These are phyloP conservation scores for Drosophila algonquin DNA, from an alignment of 2,888 invertebrate genomes.

Conservation along the genomic window DNA sequence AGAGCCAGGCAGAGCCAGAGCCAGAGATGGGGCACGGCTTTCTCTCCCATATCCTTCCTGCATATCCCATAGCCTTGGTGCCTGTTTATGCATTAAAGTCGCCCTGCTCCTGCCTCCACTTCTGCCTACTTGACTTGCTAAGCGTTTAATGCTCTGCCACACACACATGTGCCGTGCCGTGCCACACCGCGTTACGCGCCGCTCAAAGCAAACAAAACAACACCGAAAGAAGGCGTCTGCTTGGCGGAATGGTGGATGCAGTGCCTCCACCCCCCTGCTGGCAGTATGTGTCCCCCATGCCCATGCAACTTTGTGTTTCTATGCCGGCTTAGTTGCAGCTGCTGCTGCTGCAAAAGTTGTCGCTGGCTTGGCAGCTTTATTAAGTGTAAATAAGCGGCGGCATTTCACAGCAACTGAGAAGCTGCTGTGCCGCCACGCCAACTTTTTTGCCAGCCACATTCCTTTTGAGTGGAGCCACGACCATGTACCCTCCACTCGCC, in stretches of 20 bases:
- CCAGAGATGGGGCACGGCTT: neutral
- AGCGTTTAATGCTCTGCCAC: constrained; percentile 66
- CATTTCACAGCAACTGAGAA: constrained; percentile 59
- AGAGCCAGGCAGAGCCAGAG: constrained; percentile 19
- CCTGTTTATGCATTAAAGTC: constrained; percentile 50
- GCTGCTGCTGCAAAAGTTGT: constrained; percentile 41
- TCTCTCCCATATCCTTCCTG: no score
- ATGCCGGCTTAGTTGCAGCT: constrained; percentile 44
- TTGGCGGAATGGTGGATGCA: constrained; percentile 13
- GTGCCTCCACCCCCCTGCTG: constrained; percentile 15
- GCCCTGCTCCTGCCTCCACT: constrained; percentile 10
- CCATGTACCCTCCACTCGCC: neutral
- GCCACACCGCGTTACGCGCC: constrained; percentile 32
- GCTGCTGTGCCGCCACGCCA: constrained; percentile 9
- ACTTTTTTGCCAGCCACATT: constrained; percentile 16
- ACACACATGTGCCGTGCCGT: constrained; percentile 7
- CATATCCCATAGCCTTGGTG: constrained; percentile 9
- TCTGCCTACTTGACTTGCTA: constrained; percentile 51
- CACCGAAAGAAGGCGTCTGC: constrained; percentile 45
- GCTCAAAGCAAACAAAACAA: constrained; percentile 62
- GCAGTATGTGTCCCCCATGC: neutral
- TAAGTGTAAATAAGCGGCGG: constrained; percentile 74
- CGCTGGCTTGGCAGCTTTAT: constrained; percentile 59
- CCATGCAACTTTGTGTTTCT: constrained; percentile 31
- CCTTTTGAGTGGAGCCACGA: constrained; percentile 26